A percentile compares a stretch with the other conserved stretches of the same genome.
phyloP scores from a whole-genome alignment of 2,888 invertebrate genomes.

The Melanotus villosus region DNA sequence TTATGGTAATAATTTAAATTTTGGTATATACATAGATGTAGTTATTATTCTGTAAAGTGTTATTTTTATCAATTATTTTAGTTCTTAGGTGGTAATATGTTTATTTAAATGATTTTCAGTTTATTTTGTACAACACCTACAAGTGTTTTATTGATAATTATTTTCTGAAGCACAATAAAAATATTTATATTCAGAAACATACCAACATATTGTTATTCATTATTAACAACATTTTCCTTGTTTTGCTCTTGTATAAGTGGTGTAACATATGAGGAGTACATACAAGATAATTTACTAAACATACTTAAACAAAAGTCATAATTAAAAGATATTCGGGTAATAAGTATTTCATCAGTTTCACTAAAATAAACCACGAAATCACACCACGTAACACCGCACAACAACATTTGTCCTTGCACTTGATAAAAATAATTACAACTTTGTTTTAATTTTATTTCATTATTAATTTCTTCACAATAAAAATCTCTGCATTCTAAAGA shows the following conservation, averaged over 20 bases:
- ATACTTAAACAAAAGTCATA: not conserved
- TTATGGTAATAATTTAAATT: too few species aligned
- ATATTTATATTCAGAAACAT: not conserved
- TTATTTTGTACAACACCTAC: too few species aligned
- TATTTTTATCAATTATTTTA: too few species aligned
- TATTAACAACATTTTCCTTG: not conserved
- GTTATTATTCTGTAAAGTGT: too few species aligned
- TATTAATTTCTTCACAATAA: not conserved
- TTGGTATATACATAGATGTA: too few species aligned
- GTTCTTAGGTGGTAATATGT: too few species aligned
- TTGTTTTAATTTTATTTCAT: not conserved
- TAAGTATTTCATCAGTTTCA: not conserved
- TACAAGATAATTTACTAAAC: not conserved
- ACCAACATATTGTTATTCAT: not conserved
- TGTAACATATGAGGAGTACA: not conserved
- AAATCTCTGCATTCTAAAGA: not conserved
- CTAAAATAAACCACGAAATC: conserved; percentile 1
- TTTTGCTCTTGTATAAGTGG: not conserved
- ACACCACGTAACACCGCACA: conserved; percentile 4
- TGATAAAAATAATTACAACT: not conserved
- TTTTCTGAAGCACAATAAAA: not conserved
- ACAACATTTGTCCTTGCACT: conserved; percentile 6
- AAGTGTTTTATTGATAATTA: too few species aligned
- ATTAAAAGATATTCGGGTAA: not conserved
- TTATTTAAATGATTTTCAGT: too few species aligned